phyloP scores from a whole-genome alignment of 2,888 invertebrate species.

The Himalopsyche japonica region DNA sequence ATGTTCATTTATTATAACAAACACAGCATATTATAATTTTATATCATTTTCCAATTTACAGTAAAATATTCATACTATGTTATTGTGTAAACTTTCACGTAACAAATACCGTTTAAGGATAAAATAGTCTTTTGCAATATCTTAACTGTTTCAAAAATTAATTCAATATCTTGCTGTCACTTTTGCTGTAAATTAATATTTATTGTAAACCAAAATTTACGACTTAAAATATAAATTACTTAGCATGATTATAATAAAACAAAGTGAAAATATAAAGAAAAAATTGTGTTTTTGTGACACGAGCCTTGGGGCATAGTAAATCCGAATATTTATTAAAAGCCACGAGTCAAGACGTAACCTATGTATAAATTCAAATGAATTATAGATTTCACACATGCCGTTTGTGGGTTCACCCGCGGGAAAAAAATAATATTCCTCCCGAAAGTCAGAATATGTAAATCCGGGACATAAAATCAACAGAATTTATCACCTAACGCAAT shows the following conservation, averaged over 20 bases:
- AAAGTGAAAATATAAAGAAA: not conserved
- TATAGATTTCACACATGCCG: conserved; percentile 41
- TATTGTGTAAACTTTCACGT: too few relatives aligned
- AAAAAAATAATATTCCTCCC: conserved; percentile 27
- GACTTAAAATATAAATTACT: not conserved
- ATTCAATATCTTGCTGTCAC: too few relatives aligned
- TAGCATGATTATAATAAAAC: not conserved
- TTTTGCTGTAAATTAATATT: not conserved
- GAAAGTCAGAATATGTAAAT: conserved; percentile 35
- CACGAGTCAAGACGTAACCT: conserved; percentile 31
- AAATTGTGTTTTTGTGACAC: not conserved
- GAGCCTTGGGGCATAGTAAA: conserved; percentile 8
- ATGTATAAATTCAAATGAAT: conserved; percentile 37
- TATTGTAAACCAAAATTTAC: not conserved
- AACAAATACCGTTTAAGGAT: too few relatives aligned
- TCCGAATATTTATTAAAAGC: conserved; percentile 35
- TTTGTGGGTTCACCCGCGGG: conserved; percentile 25
- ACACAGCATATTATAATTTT: too few relatives aligned
- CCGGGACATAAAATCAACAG: conserved; percentile 37
- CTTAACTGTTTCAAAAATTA: too few relatives aligned
- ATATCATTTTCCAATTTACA: too few relatives aligned
- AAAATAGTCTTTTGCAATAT: too few relatives aligned
- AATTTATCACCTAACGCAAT: conserved; percentile 41
- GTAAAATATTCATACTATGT: too few relatives aligned
- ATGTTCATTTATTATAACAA: too few relatives aligned